Evolutionary conservation across 2,113 vertebrate genomes (phyloP), one percentile per base, ranked within the genome.

Genomic region (Platysternon megacephalum): DNA sequence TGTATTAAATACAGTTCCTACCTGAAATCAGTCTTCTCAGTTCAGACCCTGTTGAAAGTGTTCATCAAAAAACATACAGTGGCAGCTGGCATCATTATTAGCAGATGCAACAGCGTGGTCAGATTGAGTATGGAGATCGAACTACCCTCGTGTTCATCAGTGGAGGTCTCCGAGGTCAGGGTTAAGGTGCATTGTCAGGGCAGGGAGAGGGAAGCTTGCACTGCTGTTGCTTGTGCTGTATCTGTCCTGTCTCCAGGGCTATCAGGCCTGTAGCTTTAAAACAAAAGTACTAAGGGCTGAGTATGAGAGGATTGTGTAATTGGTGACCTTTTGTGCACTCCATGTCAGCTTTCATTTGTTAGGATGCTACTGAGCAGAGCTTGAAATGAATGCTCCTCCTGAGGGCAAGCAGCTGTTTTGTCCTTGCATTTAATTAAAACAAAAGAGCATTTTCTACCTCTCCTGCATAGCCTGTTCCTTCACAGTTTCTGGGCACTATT

Each of bases 401-500:
- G 42, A 76, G 19, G 46, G 79, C 49, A 55, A 90, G 24, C 74
- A 87, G 28, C 81, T 76, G 65, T 86, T 58, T 16, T 89, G 51
- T 0, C 85, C 89, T 88, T 58, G 79, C 12, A 3, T 85, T 56
- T 55, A 7, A 46, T 39, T 68, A 68, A 68, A 68, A 28, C 24
- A 46, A n/a, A 80, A 44, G 24, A 11, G 2, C 21, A 21, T 42
- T 89, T 16, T 21, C 55, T 28, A 4, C 82, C 74, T 56, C 61
- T 84, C 94, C 44, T 76, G 32, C 1, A 0, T 46, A 35, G 17
- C 55, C 55, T 46, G 32, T 42, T 94, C 56, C 4, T 93, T 29
- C 0, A 0, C 24, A 78, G 44, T 78, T 17, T 49, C 48, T 0
- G 0, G 81, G 39, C n/a, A 13, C 61, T 65, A 35, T 35, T 65